Conservation (phyloP, 2,113 vertebrate species). For the Anhinga anhinga region DNA sequence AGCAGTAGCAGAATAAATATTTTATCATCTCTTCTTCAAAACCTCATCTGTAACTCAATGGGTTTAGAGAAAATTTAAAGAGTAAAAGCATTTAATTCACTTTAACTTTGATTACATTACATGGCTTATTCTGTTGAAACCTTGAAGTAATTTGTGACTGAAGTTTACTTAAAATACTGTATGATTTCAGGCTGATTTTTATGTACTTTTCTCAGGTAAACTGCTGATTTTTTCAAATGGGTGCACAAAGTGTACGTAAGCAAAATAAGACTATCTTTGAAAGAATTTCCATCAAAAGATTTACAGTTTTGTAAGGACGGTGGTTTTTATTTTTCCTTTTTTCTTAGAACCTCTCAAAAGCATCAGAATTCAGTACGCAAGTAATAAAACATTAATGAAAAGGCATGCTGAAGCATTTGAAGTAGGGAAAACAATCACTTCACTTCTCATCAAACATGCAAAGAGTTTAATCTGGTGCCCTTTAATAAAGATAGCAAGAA, state of each 20-base stretch:
- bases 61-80: neutral
- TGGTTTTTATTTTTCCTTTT: fast-evolving
- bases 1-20: constrained; percentile 43
- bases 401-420: constrained; percentile 26
- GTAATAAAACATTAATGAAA: constrained; percentile 64
- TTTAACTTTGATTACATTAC: neutral
- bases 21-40: constrained; percentile 34
- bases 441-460: constrained; percentile 48
- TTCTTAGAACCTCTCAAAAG: constrained; percentile 14
- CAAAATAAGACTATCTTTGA: neutral
- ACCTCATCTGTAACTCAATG: neutral
- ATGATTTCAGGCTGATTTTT: neutral
- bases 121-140: neutral
- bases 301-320: neutral
- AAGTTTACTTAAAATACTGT: neutral
- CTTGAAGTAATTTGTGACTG: neutral
- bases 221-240: neutral
- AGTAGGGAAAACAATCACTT: constrained; percentile 57
- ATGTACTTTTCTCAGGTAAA: neutral
- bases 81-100: neutral
- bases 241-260: neutral
- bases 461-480: constrained; percentile 53
- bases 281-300: neutral
- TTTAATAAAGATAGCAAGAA: constrained; percentile 38
- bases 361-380: neutral